These are phyloP conservation scores for Zeus faber DNA, from an alignment of 2,113 vertebrate genomes.

Conservation along the genomic window DNA sequence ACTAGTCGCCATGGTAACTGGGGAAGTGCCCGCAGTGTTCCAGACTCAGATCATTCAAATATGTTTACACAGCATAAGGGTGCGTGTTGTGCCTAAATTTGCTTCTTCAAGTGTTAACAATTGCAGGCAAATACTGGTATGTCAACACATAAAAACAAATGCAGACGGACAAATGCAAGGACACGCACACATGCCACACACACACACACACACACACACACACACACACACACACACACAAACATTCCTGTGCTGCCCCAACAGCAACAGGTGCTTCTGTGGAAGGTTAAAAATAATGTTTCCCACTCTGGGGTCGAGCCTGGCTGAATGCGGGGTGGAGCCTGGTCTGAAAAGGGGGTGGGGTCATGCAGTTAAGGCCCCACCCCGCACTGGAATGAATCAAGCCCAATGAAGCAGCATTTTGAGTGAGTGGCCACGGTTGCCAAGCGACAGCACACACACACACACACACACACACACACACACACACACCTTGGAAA, in stretches of 20 bases:
- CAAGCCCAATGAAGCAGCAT: slow-evolving; percentile 45
- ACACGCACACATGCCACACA: neutral
- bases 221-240: neutral
- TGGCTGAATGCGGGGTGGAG: no score
- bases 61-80: neutral
- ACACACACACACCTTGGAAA: slow-evolving; percentile 63
- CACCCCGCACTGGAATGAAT: slow-evolving; percentile 30
- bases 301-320: no score
- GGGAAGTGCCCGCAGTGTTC: neutral
- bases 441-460: slow-evolving; percentile 58
- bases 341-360: no score
- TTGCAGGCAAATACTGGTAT: neutral
- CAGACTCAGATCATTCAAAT: neutral
- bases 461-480: no score
- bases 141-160: neutral
- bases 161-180: neutral
- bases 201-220: neutral
- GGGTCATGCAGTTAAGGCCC: neutral
- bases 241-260: slow-evolving; percentile 30
- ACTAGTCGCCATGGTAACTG: neutral
- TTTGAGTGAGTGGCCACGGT: slow-evolving; percentile 53
- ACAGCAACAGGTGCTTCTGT: slow-evolving; percentile 41
- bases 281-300: slow-evolving; percentile 43
- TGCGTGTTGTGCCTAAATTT: neutral
- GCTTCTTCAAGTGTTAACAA: neutral